Percentiles rank a stretch among this genome's conserved stretches.
Conservation (phyloP, 2,113 vertebrate species). For the Pardalotus punctatus region DNA sequence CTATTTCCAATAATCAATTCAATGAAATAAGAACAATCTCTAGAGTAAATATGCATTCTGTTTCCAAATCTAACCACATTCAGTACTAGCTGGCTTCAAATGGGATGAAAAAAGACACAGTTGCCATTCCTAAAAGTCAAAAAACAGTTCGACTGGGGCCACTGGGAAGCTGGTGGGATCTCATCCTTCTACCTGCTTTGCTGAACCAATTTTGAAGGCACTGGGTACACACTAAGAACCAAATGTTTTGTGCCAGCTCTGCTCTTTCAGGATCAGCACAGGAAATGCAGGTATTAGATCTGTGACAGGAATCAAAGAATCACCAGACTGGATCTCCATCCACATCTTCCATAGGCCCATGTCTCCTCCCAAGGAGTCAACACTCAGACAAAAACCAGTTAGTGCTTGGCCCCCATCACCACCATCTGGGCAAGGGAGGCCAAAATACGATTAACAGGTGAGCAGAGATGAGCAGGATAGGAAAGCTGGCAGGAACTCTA, state of each 20-base stretch:
- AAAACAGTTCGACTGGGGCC: neutral
- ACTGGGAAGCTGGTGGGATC: neutral
- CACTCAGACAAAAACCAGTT: fast-evolving
- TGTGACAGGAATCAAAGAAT: neutral
- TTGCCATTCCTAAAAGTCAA: neutral
- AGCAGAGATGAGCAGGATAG: neutral
- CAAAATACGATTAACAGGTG: neutral
- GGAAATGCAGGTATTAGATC: neutral
- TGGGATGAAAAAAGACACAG: fast-evolving
- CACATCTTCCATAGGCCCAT: fast-evolving
- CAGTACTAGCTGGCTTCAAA: neutral
- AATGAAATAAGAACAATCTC: neutral
- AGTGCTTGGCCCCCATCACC: neutral
- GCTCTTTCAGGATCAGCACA: neutral
- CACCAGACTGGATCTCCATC: neutral
- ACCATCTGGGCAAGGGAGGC: neutral
- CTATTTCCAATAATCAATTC: neutral
- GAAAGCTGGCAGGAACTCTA: conserved; percentile 5
- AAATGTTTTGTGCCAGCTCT: neutral
- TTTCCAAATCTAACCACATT: neutral
- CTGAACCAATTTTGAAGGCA: neutral
- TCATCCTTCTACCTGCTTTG: neutral
- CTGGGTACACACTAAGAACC: neutral
- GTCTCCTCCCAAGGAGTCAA: neutral
- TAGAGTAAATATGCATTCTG: neutral